Conservation (phyloP, 1,140 invertebrate species). For the Berghia stephanieae region DNA sequence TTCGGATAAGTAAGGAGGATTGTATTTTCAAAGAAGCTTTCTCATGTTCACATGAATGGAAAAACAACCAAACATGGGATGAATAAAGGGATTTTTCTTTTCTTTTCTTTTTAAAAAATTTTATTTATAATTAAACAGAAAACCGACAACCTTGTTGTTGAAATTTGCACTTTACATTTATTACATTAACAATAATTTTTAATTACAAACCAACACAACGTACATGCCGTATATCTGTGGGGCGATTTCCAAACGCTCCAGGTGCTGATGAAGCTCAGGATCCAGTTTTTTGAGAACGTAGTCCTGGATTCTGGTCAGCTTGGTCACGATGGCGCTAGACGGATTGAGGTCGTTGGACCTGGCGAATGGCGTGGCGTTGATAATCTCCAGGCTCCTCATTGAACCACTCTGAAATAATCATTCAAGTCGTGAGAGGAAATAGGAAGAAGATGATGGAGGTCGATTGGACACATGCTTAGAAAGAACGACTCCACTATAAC, state of each 20-base stretch:
- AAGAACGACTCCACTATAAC: too few relatives aligned
- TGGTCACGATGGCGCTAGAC: constrained; percentile 74
- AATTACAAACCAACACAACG: too few relatives aligned
- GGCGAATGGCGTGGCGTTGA: constrained; percentile 56
- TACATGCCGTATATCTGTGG: constrained; percentile 85
- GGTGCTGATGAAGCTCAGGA: constrained; percentile 74
- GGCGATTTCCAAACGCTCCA: constrained; percentile 77
- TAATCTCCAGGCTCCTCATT: constrained; percentile 27
- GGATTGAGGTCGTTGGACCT: constrained; percentile 64
- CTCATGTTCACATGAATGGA: not conserved
- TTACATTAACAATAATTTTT: too few relatives aligned
- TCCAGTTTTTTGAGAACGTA: constrained; percentile 75
- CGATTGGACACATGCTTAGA: too few relatives aligned
- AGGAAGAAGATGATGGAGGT: too few relatives aligned
- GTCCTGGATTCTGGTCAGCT: constrained; percentile 77
- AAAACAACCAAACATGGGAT: not conserved
- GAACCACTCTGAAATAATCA: constrained; percentile 22
- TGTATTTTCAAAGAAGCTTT: too few relatives aligned
- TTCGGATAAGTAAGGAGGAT: too few relatives aligned
- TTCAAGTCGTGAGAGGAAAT: too few relatives aligned
- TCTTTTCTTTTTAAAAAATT: too few relatives aligned
- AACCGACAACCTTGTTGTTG: too few relatives aligned
- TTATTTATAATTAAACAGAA: too few relatives aligned
- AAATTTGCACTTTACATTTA: too few relatives aligned
- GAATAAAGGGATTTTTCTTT: not conserved